These are phyloP conservation scores for Gymnobelideus leadbeateri DNA, from an alignment of 2,113 vertebrate species.

Conservation along the genomic window DNA sequence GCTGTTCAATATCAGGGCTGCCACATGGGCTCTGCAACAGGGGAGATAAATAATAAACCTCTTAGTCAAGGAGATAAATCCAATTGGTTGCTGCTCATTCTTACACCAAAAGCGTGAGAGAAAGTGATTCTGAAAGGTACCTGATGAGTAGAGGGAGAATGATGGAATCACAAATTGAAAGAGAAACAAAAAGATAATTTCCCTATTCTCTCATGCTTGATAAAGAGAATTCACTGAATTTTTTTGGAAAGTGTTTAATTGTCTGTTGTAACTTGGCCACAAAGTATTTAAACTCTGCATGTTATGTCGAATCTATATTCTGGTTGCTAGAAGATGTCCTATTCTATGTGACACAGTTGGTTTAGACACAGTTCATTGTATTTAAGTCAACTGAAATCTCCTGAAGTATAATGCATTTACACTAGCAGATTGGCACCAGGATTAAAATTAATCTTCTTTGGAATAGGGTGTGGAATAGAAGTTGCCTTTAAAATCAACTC, in stretches of 20 bases:
- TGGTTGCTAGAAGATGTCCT: background rate
- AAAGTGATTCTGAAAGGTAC: slow-evolving; percentile 42
- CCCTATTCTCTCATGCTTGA: background rate
- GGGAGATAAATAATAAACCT: slow-evolving; percentile 85
- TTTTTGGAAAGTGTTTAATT: background rate
- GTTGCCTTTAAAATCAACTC: slow-evolving; percentile 25
- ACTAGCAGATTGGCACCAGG: background rate
- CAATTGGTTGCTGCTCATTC: slow-evolving; percentile 76
- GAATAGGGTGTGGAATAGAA: slow-evolving; percentile 3
- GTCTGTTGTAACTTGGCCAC: background rate
- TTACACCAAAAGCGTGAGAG: slow-evolving; percentile 70
- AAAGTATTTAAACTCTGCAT: background rate
- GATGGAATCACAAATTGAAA: background rate
- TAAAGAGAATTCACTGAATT: background rate
- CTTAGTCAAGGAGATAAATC: slow-evolving; percentile 83
- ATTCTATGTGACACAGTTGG: background rate
- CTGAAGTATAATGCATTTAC: background rate
- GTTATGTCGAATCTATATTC: background rate
- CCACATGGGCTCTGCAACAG: slow-evolving; percentile 83
- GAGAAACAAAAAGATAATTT: background rate
- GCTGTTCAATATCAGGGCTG: slow-evolving; percentile 83
- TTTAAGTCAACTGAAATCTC: slow-evolving; percentile 12
- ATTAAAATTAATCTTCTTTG: background rate
- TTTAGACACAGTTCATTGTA: background rate
- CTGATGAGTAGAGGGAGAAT: slow-evolving; percentile 15